Base-by-base conservation (phyloP, 1,140 invertebrate genomes). In the Heliconius congener region DNA sequence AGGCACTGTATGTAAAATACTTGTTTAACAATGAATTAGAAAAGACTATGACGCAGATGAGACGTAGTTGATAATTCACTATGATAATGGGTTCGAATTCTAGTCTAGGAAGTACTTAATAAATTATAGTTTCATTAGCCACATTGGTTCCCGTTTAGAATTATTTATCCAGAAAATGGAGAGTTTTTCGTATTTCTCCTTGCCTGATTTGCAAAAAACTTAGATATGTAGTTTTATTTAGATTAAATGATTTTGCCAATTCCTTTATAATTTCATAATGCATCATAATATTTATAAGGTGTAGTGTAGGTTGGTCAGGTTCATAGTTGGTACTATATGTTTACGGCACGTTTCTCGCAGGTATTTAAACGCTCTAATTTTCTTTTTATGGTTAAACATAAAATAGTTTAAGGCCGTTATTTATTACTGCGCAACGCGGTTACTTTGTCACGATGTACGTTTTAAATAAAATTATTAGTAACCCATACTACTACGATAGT, bases 381-480 rank as follows among this genome's bases (percentile, higher is more conserved):
- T 72, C 70, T 72, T 77, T 71, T 77, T 77, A 77, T 77, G 42
- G 46, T 66, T 11, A 55, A 77, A 72, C 76, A 72, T 77, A 77
- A 77, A 76, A 52, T 19, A 34, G n/a, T 19, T 27, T 72, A 72
- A 77, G 76, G 76, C 8, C 46, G 57, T n/a, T 8, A 71, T 77
- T 71, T 77, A 77, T 77, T 77, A 77, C 27, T 34, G 66, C 46
- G 27, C 70, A 77, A 46, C 8, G 16, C 37, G 27, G n/a, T 30
- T 76, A 76, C 74, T 37, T 76, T 70, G 74, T 76, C 74, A 76
- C 74, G 74, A 71, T 30, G 60, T 50, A 76, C 37, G 30, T 50
- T 34, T 60, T 30, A 23, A 76, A 30, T 70, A 76, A 46, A 46
- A 34, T 30, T 76, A 70, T 34, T 60, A n/a, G 18, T 23, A 73